Evolutionary conservation across 2,888 invertebrate species (phyloP).

Genomic region (Platerodrilus igneus): DNA sequence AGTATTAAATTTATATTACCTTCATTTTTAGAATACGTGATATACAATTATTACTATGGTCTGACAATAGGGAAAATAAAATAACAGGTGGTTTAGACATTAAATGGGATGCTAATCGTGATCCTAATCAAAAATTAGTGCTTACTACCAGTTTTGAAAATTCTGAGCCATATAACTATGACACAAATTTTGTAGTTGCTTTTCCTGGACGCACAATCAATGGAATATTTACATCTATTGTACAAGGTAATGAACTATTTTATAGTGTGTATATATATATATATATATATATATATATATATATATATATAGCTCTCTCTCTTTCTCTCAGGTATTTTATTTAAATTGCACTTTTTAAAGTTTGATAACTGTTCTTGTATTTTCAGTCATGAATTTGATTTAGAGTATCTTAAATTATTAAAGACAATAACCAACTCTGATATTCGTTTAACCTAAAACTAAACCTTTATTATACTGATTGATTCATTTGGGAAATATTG

Average conservation of each 20-base stretch:
- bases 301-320: too few relatives aligned
- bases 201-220: constrained; percentile 73
- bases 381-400: too few relatives aligned
- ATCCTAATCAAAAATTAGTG: constrained; percentile 69
- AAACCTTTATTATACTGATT: too few relatives aligned
- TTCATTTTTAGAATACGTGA: constrained; percentile 51
- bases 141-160: constrained; percentile 59
- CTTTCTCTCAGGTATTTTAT: too few relatives aligned
- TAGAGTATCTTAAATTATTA: too few relatives aligned
- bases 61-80: constrained; percentile 55
- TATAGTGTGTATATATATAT: background rate
- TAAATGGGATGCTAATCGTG: constrained; percentile 83
- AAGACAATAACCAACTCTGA: too few relatives aligned
- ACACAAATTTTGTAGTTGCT: constrained; percentile 59
- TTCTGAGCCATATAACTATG: constrained; percentile 58
- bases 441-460: too few relatives aligned
- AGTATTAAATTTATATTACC: background rate
- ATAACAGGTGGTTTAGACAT: constrained; percentile 68
- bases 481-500: too few relatives aligned
- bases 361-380: too few relatives aligned
- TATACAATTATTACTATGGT: constrained; percentile 63
- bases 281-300: background rate
- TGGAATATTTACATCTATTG: constrained; percentile 59
- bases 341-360: too few relatives aligned
- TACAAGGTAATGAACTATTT: constrained; percentile 53